Base-by-base conservation (phyloP, 92 coral and sea anemone genomes). In the Paramuricea clavata region DNA sequence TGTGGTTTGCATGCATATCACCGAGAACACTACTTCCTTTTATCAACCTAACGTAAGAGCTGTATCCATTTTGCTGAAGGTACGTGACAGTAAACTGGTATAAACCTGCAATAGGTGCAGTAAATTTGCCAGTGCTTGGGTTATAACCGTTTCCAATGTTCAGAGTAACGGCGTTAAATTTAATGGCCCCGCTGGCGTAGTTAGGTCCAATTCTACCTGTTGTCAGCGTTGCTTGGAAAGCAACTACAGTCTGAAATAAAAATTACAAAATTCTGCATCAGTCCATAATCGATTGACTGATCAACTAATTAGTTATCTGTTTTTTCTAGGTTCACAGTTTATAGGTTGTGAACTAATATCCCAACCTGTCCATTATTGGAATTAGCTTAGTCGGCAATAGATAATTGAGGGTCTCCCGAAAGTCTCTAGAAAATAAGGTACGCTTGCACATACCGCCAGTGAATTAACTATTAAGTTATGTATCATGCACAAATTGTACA, bases 181-280 rank as follows among this genome's bases (percentile, higher is more conserved):
- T 73, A 33, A 84, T 81, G n/a, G 77, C 59, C 71, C 82, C 73
- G 22, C 32, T 71, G 61, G 75, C 82, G 74, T 84, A 74, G 61
- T 57, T 84, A 5, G 88, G 88, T 34, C 88, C 88, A 79, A 84
- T 42, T n/a, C 73, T 57, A 57, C 88, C 88, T 19, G 21, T 27
- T n/a, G 88, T 84, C 57, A 73, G 50, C 25, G 88, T 84, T 52
- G 88, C 88, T 22, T 73, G 82, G 25, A 84, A 84, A 16, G 88
- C 88, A 56, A 52, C 52, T 2, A 84, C 23, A 33, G n/a, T 84
- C 88, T 84, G 69, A n/a, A n/a, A n/a, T n/a, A n/a, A n/a, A n/a
- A n/a, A n/a, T n/a, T n/a, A n/a, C n/a, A n/a, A n/a, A n/a, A n/a
- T n/a, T n/a, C n/a, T n/a, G n/a, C n/a, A n/a, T n/a, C n/a, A n/a